Evolutionary conservation across 23 tunicate genomes (phyloP), one percentile per base, ranked within the genome.

Genomic region (Oikopleura vanhoeffeni): DNA sequence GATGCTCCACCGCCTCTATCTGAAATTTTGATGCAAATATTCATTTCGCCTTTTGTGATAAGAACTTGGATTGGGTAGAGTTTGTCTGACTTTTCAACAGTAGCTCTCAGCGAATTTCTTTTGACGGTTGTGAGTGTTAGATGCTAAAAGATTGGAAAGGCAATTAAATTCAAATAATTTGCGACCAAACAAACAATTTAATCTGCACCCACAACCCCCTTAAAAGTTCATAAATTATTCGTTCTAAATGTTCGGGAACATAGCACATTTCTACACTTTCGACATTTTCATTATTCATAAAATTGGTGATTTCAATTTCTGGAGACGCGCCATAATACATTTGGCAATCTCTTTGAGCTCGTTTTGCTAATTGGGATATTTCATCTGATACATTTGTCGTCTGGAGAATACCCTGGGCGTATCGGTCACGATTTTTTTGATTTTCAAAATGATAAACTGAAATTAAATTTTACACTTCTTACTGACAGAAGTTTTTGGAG

Each of bases 31-130:
- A 71, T 71, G 38, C 34, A 13, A 18, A 71, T 30, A 32, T 71
- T 71, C 2, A 18, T 4, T 18, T 71, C 32, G 4, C 34, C 79
- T 30, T 30, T 71, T 2, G 79, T 18, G 32, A 71, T 71, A 38
- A 71, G 27, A 2, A 71, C 32, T 24, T 71, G 36, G 3, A 71
- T 30, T 32, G 79, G 79, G 4, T 33, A 38, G 2, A 71, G 79
- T n/a, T n/a, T n/a, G n/a, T n/a, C n/a, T 13, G 18, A 49, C 4
- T 71, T 71, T 71, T 71, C 79, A 30, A 71, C 79, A 13, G 79
- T 71, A 2, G 79, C 79, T 71, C 79, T 71, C 34, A 71, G 34
- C 2, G 79, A 33, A 30, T 71, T 71, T 71, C 79, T 33, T 71
- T 18, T 71, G n/a, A n/a, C n/a, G n/a, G n/a, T n/a, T n/a, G n/a